Base-by-base conservation (phyloP, 1,140 invertebrate genomes). In the Idris sp. region DNA sequence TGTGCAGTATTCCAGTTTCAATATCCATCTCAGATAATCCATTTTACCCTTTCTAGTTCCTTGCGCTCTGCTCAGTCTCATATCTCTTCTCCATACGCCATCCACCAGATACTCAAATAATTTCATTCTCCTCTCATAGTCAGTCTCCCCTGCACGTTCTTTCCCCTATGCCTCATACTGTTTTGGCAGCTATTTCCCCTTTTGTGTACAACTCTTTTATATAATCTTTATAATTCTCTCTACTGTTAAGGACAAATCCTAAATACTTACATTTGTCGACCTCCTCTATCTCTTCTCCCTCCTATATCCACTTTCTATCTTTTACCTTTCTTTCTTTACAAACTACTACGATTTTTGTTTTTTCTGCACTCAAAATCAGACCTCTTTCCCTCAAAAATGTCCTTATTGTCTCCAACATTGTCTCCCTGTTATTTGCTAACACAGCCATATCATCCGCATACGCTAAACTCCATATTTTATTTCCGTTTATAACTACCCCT, bases 71-170 rank as follows among this genome's bases (percentile, higher is more conserved):
- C 10, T 35, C 72, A 62, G 0, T 48, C 46, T 54, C 54, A 74
- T 0, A 74, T 43, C 8, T 74, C 72, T n/a, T 38, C 48, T 6
- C 54, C 62, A 30, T 74, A 68, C 2, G 40, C 7, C 51, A 68
- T 35, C 36, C n/a, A 69, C 64, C 33, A 75, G 31, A 35, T 41
- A 68, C 10, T 35, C 38, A 14, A 64, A 75, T n/a, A 75, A 10
- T 9, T 9, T 33, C 22, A 69, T 30, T 19, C 65, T 75, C 10
- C 58, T 40, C 0, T 2, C 11, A 26, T 51, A n/a, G n/a, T n/a
- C n/a, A 69, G 30, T 75, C 43, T n/a, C 41, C 54, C 41, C 38
- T 67, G 33, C 48, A 74, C 5, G 8, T 41, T 25, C 56, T 75
- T 46, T 71, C 44, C 15, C 65, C 73, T 30, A 74, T 28, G 8